Evolutionary conservation across 2,797 vertebrate genomes (phyloP).

Genomic region (Malacoraja senta): DNA sequence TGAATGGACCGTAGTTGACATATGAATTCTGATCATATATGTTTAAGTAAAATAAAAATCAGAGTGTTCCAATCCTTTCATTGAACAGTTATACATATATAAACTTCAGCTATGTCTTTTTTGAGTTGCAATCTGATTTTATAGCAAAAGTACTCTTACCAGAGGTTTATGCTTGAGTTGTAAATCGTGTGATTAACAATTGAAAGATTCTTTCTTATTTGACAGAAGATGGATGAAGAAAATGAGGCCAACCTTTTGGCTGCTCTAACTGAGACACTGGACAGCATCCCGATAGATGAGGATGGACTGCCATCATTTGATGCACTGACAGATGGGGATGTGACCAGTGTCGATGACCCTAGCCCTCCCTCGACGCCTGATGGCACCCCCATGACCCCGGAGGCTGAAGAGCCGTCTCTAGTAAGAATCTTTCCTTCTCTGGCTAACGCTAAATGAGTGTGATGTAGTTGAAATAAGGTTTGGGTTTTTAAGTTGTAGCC

Average conservation of each 20-base stretch:
- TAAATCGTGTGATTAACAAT: neutral
- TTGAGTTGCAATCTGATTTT: neutral
- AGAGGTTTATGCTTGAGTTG: neutral
- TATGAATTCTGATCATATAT: neutral
- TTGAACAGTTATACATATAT: neutral
- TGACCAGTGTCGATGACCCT: conserved; percentile 90
- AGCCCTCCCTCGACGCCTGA: conserved; percentile 87
- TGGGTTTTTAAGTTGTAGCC: conserved; percentile 53
- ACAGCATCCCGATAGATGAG: conserved; percentile 98
- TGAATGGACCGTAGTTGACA: neutral
- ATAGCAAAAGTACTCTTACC: neutral
- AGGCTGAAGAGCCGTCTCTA: conserved; percentile 96
- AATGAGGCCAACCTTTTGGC: conserved; percentile 98
- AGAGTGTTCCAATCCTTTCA: neutral
- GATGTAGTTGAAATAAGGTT: conserved; percentile 58
- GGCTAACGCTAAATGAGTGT: conserved; percentile 59
- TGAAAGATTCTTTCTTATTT: conserved; percentile 41
- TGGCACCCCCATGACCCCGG: conserved; percentile 81
- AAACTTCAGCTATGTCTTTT: neutral
- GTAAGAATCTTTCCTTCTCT: conserved; percentile 75
- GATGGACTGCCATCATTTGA: conserved; percentile 98
- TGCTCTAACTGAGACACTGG: conserved; percentile 96
- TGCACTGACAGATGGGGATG: conserved; percentile 95
- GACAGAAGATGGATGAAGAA: conserved; percentile 98
- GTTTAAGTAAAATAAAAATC: neutral